phyloP scores from a whole-genome alignment of 2,113 vertebrate species.

The Rhinoderma darwinii region DNA sequence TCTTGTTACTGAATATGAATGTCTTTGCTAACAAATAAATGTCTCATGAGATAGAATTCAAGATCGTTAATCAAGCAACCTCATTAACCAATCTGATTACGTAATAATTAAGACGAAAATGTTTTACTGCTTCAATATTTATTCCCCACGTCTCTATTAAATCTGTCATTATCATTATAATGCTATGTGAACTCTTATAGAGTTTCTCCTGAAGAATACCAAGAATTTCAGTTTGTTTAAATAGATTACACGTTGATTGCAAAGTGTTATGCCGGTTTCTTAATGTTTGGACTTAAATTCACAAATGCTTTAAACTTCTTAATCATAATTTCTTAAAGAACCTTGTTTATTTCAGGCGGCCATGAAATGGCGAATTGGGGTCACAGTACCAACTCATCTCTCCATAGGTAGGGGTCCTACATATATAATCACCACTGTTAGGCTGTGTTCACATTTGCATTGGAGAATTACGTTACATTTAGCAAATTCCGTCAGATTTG shows the following conservation, averaged over 20 bases:
- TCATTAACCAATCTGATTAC: constrained; percentile 47
- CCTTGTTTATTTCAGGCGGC: too few species aligned
- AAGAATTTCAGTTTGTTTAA: not conserved
- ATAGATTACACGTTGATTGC: too few species aligned
- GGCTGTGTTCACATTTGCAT: too few species aligned
- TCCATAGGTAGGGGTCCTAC: too few species aligned
- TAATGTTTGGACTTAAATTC: not conserved
- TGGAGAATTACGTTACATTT: too few species aligned
- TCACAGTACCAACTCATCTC: too few species aligned
- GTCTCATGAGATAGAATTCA: constrained; percentile 4
- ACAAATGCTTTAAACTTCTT: too few species aligned
- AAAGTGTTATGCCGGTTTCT: not conserved
- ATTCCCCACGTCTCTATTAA: constrained; percentile 24
- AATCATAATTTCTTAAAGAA: too few species aligned
- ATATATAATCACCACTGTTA: too few species aligned
- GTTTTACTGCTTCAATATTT: constrained; percentile 19
- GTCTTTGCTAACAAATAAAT: constrained; percentile 13
- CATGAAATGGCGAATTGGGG: too few species aligned
- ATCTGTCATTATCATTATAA: constrained; percentile 6
- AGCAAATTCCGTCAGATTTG: too few species aligned
- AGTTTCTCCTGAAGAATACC: not conserved
- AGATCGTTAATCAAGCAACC: constrained; percentile 39
- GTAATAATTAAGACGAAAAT: constrained; percentile 35
- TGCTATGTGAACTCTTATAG: not conserved
- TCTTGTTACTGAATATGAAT: not conserved